phyloP scores from a whole-genome alignment of 2,888 invertebrate species.

The Drosophila flavopinicola region DNA sequence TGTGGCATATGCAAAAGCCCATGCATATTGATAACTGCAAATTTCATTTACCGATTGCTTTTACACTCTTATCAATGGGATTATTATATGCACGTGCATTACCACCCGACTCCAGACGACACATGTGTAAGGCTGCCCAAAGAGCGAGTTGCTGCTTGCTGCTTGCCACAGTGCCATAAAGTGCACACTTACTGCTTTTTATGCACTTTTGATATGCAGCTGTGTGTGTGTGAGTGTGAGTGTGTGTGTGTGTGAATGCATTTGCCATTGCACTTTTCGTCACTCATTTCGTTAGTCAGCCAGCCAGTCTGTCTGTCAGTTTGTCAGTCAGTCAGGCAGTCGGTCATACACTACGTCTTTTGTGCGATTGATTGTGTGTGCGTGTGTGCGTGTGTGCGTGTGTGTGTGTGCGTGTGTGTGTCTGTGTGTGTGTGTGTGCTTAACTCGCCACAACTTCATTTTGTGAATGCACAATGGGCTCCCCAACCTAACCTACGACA shows the following conservation, averaged over 20 bases:
- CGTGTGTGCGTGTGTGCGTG: slow-evolving; percentile 6
- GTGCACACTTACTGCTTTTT: slow-evolving; percentile 73
- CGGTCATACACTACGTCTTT: slow-evolving; percentile 49
- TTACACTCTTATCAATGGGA: slow-evolving; percentile 55
- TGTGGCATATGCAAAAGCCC: slow-evolving; percentile 2
- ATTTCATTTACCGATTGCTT: slow-evolving; percentile 55
- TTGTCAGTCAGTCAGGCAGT: slow-evolving; percentile 39
- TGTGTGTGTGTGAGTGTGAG: slow-evolving; percentile 17
- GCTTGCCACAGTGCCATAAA: slow-evolving; percentile 66
- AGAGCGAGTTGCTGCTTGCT: slow-evolving; percentile 38
- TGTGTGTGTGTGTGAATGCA: slow-evolving; percentile 54
- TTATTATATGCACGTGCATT: slow-evolving; percentile 47
- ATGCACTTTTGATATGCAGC: slow-evolving; percentile 67
- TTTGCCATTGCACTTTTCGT: slow-evolving; percentile 71
- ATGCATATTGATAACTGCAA: slow-evolving; percentile 39
- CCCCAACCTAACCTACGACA: slow-evolving; percentile 81
- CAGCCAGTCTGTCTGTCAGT: slow-evolving; percentile 39
- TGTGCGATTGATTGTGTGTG: slow-evolving; percentile 34
- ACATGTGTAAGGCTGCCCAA: slow-evolving; percentile 71
- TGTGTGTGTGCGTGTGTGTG: slow-evolving; percentile 10
- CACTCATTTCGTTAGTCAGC: slow-evolving; percentile 60
- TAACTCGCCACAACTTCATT: slow-evolving; percentile 78
- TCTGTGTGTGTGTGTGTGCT: slow-evolving; percentile 37
- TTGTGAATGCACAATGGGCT: slow-evolving; percentile 77
- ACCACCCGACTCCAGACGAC: slow-evolving; percentile 26